phyloP scores from a whole-genome alignment of 2,888 invertebrate species.

The Drosophila quinaria region DNA sequence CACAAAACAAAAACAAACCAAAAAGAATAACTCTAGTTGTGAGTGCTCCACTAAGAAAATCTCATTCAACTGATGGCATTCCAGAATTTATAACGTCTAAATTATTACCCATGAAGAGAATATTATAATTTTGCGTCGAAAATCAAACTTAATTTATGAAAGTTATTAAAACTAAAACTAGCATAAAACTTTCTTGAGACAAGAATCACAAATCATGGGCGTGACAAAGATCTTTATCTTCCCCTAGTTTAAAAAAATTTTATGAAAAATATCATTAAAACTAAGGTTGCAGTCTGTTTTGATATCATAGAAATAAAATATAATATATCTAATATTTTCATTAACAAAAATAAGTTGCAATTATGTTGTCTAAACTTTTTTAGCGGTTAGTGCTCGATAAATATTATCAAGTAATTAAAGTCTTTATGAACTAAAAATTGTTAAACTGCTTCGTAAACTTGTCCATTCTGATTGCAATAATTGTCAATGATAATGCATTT shows the following conservation, averaged over 20 bases:
- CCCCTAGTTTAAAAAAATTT: too few relatives aligned
- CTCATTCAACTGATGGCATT: not conserved
- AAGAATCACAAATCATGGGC: too few relatives aligned
- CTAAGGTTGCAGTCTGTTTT: not conserved
- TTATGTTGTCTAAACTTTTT: too few relatives aligned
- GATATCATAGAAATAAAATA: not conserved
- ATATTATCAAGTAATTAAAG: not conserved
- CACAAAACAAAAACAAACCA: not conserved
- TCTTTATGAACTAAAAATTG: slow-evolving; percentile 51
- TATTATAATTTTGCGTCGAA: too few relatives aligned
- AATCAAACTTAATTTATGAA: too few relatives aligned
- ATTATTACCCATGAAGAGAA: too few relatives aligned
- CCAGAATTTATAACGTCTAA: not conserved
- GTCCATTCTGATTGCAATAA: slow-evolving; percentile 58
- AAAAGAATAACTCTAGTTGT: not conserved
- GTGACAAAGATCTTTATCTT: too few relatives aligned
- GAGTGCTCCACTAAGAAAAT: not conserved
- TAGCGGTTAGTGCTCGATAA: too few relatives aligned
- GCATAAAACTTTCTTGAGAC: too few relatives aligned
- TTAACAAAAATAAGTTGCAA: too few relatives aligned
- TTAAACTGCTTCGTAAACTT: slow-evolving; percentile 6
- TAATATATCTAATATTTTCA: not conserved
- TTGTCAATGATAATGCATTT: slow-evolving; percentile 69
- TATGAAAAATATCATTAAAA: not conserved
- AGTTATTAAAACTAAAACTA: too few relatives aligned